Evolutionary conservation across 2,113 vertebrate species (phyloP).

Genomic region (Dermatemys mawii): DNA sequence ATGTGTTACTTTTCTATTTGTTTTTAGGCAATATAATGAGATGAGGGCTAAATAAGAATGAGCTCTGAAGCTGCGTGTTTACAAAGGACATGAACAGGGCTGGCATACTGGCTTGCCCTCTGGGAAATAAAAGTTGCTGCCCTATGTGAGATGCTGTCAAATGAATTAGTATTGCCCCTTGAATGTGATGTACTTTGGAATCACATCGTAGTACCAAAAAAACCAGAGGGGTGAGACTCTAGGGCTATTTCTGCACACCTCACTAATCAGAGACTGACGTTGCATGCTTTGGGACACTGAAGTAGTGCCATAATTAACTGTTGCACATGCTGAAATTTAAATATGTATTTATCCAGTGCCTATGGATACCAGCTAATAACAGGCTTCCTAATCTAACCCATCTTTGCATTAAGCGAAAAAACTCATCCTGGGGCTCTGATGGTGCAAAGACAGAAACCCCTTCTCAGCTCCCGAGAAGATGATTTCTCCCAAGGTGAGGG

Average conservation of each 20-base stretch:
- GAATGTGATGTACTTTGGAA: neutral
- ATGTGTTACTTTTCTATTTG: neutral
- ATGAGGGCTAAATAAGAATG: neutral
- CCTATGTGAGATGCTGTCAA: accelerated
- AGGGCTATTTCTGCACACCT: neutral
- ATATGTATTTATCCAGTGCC: neutral
- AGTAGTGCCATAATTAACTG: slow-evolving; percentile 22
- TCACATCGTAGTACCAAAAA: neutral
- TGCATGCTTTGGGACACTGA: accelerated
- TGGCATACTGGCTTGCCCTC: neutral
- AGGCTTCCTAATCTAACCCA: neutral
- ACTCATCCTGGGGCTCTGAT: neutral
- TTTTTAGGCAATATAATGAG: neutral
- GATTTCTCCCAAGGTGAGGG: accelerated
- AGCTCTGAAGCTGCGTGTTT: neutral
- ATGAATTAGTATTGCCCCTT: neutral
- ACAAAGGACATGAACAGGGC: neutral
- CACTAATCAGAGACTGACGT: neutral
- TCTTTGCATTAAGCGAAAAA: neutral
- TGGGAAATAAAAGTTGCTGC: neutral
- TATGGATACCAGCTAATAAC: neutral
- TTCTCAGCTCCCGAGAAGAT: neutral
- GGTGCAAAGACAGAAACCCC: neutral
- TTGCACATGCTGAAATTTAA: neutral
- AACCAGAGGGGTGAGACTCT: neutral